Conservation (phyloP, 37 sponge, comb jelly and placozoan genomes). For the Theonella swinhoei region DNA sequence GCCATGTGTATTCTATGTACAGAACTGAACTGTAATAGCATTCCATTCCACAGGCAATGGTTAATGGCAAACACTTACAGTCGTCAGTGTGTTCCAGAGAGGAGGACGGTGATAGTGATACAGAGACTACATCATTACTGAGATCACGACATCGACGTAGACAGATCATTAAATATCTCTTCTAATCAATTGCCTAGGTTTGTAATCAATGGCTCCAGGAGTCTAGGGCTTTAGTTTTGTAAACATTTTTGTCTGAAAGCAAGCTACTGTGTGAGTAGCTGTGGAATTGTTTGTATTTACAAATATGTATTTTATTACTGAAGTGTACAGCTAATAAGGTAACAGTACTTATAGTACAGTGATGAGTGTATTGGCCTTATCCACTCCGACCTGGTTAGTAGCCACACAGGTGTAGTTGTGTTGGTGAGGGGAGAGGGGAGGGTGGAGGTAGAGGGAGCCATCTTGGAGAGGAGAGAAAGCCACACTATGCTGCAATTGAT, state of each 20-base stretch:
- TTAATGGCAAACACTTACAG: not conserved
- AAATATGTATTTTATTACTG: too few relatives aligned
- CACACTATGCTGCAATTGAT: not conserved
- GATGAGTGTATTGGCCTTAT: not conserved
- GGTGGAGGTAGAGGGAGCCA: not conserved
- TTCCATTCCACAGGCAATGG: too few relatives aligned
- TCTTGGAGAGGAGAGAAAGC: not conserved
- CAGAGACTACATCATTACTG: not conserved
- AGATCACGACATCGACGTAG: not conserved
- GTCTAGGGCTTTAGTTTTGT: too few relatives aligned
- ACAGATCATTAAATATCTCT: not conserved
- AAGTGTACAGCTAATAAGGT: too few relatives aligned
- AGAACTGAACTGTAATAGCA: too few relatives aligned
- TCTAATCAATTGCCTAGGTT: not conserved
- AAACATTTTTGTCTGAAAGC: not conserved
- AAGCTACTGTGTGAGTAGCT: not conserved
- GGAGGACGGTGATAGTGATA: not conserved
- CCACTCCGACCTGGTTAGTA: conserved; percentile 24
- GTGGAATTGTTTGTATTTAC: too few relatives aligned
- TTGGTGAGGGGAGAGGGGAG: not conserved
- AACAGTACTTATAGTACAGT: conserved; percentile 7
- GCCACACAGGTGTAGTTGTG: conserved; percentile 25
- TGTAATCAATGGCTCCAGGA: too few relatives aligned
- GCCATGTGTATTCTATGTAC: too few relatives aligned
- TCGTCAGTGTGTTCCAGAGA: not conserved